phyloP scores from a whole-genome alignment of 2,797 vertebrate species.

The Alauda arvensis region DNA sequence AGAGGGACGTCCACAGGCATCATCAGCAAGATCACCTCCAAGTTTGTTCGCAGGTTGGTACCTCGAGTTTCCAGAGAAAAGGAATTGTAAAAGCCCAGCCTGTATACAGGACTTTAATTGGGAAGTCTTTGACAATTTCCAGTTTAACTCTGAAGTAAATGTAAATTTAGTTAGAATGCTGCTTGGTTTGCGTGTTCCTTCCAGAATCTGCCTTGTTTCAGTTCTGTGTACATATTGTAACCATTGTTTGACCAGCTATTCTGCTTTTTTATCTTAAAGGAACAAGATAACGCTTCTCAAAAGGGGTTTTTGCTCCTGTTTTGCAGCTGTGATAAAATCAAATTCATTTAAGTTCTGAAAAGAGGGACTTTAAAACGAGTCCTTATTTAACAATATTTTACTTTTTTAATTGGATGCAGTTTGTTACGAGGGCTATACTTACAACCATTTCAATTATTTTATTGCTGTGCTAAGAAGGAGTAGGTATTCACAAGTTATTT shows the following conservation, averaged over 20 bases:
- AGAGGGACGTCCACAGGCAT: slow-evolving; percentile 93
- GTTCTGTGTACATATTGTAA: background rate
- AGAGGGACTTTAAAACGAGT: background rate
- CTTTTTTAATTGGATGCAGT: background rate
- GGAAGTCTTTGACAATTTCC: background rate
- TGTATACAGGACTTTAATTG: background rate
- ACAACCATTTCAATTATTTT: rapidly evolving
- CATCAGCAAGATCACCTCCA: slow-evolving; percentile 97
- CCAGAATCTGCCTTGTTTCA: background rate
- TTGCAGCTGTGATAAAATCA: background rate
- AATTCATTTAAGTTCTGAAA: background rate
- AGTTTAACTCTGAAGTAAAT: background rate
- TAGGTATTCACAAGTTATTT: background rate
- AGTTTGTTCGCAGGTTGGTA: slow-evolving; percentile 96
- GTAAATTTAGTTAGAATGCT: background rate
- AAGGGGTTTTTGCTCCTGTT: background rate
- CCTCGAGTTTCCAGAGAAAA: background rate
- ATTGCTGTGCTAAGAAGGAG: background rate
- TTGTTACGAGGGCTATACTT: background rate
- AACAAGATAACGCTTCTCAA: background rate
- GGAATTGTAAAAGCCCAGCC: background rate
- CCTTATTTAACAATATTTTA: background rate
- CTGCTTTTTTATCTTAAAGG: background rate
- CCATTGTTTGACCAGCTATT: background rate
- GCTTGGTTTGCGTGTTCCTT: background rate